Base-by-base conservation (phyloP, 2,113 vertebrate species). In the Cranoglanis bouderius region DNA sequence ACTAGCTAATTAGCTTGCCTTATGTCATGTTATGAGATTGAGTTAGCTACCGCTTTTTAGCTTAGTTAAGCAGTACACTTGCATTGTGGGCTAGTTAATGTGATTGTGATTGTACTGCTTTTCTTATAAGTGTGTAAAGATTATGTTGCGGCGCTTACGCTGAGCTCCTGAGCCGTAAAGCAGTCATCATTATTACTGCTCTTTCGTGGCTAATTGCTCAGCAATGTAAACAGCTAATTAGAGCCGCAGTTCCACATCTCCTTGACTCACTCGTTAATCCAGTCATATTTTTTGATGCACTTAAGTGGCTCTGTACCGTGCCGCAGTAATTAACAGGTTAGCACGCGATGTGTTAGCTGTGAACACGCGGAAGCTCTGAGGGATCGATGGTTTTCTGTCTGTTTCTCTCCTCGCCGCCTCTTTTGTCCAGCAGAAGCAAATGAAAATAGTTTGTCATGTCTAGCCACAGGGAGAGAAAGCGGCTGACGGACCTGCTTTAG, bases 381-480 rank as follows among this genome's bases (percentile, higher is more conserved):
- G 72, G 72, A 74, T 77, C 29, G 19, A 13, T 35, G 38, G 10
- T 75, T 46, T 57, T 49, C 38, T 32, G 74, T 86, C 85, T 51
- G 74, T 80, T 72, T 49, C 61, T 43, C n/a, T 35, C 61, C 85
- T 77, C 67, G 38, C 74, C 61, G 26, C 53, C 81, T 80, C 78
- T 9, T 88, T 88, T 88, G 84, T 88, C 77, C 77, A 38, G 75
- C 46, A 40, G 75, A 82, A 87, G 13, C 65, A 75, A 85, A 82
- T 86, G 67, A 63, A 86, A 82, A 87, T 74, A 61, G 86, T 90
- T 49, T 32, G 90, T 87, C 74, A 87, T 32, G 88, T 86, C 75
- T 61, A 16, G 85, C 85, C 75, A 29, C 19, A 46, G 82, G 85
- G 63, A 65, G 70, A 84, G 70, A 84, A 65, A 78, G 13, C 24